Evolutionary conservation across 2,113 vertebrate genomes (phyloP).

Genomic region (Zapus hudsonius): DNA sequence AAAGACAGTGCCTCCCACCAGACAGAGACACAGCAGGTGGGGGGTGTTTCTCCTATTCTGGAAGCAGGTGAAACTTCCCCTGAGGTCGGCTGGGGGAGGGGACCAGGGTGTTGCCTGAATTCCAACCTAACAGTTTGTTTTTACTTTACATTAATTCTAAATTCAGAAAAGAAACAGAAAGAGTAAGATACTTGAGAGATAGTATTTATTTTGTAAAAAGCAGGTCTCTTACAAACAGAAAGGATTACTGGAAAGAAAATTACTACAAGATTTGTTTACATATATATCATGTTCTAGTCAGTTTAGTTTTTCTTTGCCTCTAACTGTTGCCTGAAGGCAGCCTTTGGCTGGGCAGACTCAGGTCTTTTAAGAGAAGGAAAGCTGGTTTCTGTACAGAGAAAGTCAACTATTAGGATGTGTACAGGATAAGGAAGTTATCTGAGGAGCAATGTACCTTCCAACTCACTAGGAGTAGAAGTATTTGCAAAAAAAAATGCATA

Average conservation of each 20-base stretch:
- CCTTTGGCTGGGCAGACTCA: neutral
- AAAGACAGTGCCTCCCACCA: no score
- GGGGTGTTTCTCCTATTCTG: no score
- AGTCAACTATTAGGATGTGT: neutral
- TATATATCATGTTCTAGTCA: neutral
- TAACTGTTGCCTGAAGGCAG: neutral
- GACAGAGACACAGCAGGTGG: no score
- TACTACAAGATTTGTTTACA: constrained; percentile 41
- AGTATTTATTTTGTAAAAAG: constrained; percentile 38
- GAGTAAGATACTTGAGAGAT: neutral
- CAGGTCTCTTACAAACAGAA: constrained; percentile 38
- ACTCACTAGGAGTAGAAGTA: neutral
- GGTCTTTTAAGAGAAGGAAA: neutral
- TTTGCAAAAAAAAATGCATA: constrained; percentile 14
- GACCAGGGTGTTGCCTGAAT: no score
- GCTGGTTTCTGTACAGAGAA: neutral
- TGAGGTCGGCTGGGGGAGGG: no score
- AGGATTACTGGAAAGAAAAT: constrained; percentile 54
- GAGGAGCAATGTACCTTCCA: neutral
- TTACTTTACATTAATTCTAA: constrained; percentile 55
- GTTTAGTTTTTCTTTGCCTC: neutral
- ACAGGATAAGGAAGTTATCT: neutral
- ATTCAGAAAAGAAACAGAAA: constrained; percentile 38
- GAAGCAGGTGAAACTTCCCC: no score
- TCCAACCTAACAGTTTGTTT: no score